phyloP scores from a whole-genome alignment of 2,113 vertebrate genomes.

The Oryctolagus cuniculus region mOryCun1.1 NC_091435.1:74063001-74063500 shows the following conservation, averaged over 20 bases:
- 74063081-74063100: conserved; percentile 82
- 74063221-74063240: conserved; percentile 81
- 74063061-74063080: conserved; percentile 77
- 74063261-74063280: conserved; percentile 78
- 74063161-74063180: conserved; percentile 88
- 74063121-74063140: conserved; percentile 91
- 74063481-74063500: not conserved
- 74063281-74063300: conserved; percentile 44
- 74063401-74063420: not conserved
- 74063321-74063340: conserved; percentile 72
- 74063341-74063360: conserved; percentile 73
- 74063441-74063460: not conserved
- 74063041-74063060: conserved; percentile 69
- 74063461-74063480: not conserved
- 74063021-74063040: not conserved
- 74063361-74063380: conserved; percentile 78
- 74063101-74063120: conserved; percentile 88
- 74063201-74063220: conserved; percentile 75
- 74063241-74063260: conserved; percentile 83
- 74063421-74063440: not conserved
- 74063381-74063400: conserved; percentile 25
- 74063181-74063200: conserved; percentile 77
- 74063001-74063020: conserved; percentile 40
- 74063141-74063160: conserved; percentile 87
- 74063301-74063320: conserved; percentile 69